Evolutionary conservation across 2,113 vertebrate genomes (phyloP).

Genomic region (Hirundichthys speculiger): DNA sequence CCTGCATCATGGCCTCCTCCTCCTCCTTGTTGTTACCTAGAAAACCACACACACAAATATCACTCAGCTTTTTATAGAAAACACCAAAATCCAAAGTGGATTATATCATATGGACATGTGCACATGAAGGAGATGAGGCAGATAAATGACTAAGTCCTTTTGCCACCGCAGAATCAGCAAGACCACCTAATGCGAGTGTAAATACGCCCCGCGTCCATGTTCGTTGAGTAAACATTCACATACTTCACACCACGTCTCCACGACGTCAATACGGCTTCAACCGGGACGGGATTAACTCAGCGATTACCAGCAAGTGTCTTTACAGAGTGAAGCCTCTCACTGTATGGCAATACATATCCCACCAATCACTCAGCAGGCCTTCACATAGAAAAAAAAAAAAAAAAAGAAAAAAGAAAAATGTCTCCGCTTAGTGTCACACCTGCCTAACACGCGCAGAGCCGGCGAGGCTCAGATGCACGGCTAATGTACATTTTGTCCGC

Average conservation of each 20-base stretch:
- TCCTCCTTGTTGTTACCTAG: slow-evolving; percentile 97
- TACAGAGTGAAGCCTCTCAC: slow-evolving; percentile 61
- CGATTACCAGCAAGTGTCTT: slow-evolving; percentile 55
- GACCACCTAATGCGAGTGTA: slow-evolving; percentile 18
- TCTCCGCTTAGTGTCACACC: slow-evolving; percentile 50
- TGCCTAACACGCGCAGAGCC: slow-evolving; percentile 34
- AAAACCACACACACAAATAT: slow-evolving; percentile 23
- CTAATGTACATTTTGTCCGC: slow-evolving; percentile 52
- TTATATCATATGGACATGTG: too few relatives aligned
- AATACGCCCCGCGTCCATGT: slow-evolving; percentile 15
- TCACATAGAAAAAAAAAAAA: slow-evolving; percentile 9
- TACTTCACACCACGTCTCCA: slow-evolving; percentile 58
- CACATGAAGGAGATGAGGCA: too few relatives aligned
- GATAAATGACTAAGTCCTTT: neutral
- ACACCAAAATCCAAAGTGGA: neutral
- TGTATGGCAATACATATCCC: slow-evolving; percentile 61
- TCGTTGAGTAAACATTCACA: slow-evolving; percentile 59
- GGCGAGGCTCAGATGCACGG: slow-evolving; percentile 53
- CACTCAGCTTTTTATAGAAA: neutral
- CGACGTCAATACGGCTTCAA: slow-evolving; percentile 69
- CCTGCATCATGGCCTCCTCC: slow-evolving; percentile 99
- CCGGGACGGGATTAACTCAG: slow-evolving; percentile 65
- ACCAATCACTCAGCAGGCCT: slow-evolving; percentile 62
- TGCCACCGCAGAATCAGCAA: slow-evolving; percentile 19
- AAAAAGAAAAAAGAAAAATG: neutral